A percentile compares a stretch with the other conserved stretches of the same genome.
These are phyloP conservation scores for Diaprepes abbreviatus DNA, from an alignment of 2,888 invertebrate genomes.

Conservation along the genomic window DNA sequence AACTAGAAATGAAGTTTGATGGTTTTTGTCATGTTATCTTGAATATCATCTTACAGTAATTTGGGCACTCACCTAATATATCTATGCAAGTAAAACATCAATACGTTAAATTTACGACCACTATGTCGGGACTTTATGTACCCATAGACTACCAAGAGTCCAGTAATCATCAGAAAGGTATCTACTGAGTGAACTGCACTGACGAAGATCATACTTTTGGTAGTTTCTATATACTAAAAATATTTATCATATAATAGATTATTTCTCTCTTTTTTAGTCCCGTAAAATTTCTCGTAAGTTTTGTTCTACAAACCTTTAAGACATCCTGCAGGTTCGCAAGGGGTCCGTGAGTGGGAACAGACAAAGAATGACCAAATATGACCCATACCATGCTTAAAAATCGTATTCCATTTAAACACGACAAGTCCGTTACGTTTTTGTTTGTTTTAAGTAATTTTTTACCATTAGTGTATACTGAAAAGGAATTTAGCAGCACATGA, in stretches of 20 bases:
- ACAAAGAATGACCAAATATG: constrained; percentile 65
- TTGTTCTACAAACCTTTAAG: too few relatives aligned
- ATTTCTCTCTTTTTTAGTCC: not conserved
- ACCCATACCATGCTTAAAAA: constrained; percentile 69
- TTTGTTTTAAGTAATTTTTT: constrained; percentile 46
- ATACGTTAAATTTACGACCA: constrained; percentile 48
- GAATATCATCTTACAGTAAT: too few relatives aligned
- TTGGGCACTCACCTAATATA: constrained; percentile 48
- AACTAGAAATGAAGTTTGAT: too few relatives aligned
- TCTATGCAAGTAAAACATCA: constrained; percentile 42
- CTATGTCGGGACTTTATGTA: constrained; percentile 48
- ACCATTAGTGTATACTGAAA: constrained; percentile 47
- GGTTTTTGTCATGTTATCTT: too few relatives aligned
- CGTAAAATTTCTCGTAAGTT: too few relatives aligned
- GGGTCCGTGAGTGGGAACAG: constrained; percentile 49
- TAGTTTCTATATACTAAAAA: constrained; percentile 45
- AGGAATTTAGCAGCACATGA: constrained; percentile 35
- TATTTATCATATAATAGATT: not conserved
- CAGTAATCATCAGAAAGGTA: constrained; percentile 52
- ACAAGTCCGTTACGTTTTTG: constrained; percentile 38
- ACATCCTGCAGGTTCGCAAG: constrained; percentile 47
- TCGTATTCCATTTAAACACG: constrained; percentile 52
- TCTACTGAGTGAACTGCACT: constrained; percentile 53
- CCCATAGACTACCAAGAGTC: constrained; percentile 51
- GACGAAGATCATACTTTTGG: constrained; percentile 50